A percentile compares a stretch with the other conserved stretches of the same genome.
Evolutionary conservation across 2,888 invertebrate species (phyloP).

Genomic region (Lasioglossum malachurum): DNA sequence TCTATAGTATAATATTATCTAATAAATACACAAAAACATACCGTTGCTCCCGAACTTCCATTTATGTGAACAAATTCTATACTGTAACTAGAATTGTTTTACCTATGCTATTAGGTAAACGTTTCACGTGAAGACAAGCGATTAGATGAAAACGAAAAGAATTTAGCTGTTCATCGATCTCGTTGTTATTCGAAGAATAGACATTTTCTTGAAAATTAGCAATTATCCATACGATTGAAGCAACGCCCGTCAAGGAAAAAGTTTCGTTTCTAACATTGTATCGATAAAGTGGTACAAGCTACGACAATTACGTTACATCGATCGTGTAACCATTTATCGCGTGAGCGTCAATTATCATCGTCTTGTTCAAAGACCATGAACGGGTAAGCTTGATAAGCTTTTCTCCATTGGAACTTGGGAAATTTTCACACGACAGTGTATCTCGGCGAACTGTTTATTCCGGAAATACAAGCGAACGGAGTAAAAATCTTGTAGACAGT

Average conservation of each 20-base stretch:
- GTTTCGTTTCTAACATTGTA: constrained; percentile 22
- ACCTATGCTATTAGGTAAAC: not conserved
- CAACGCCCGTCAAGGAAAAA: not conserved
- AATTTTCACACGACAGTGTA: constrained; percentile 21
- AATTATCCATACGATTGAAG: not conserved
- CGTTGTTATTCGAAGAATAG: not conserved
- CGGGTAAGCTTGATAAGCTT: not conserved
- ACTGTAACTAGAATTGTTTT: not conserved
- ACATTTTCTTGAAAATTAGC: not conserved
- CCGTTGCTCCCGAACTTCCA: constrained; percentile 17
- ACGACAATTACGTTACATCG: constrained; percentile 44
- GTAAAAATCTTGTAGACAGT: constrained; percentile 2
- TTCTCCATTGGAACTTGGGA: not conserved
- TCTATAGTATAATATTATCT: not conserved
- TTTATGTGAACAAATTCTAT: constrained; percentile 15
- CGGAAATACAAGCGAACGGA: not conserved
- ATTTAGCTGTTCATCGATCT: not conserved
- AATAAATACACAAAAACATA: constrained; percentile 6
- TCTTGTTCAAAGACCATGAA: constrained; percentile 14
- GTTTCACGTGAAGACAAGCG: not conserved
- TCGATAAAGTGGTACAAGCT: constrained; percentile 13
- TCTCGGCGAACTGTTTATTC: constrained; percentile 4
- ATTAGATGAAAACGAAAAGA: constrained; percentile 5
- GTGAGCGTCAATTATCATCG: constrained; percentile 41
- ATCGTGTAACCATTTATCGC: constrained; percentile 44